Conservation (phyloP, 2,113 vertebrate genomes). For the Dryoscopus gambensis region DNA sequence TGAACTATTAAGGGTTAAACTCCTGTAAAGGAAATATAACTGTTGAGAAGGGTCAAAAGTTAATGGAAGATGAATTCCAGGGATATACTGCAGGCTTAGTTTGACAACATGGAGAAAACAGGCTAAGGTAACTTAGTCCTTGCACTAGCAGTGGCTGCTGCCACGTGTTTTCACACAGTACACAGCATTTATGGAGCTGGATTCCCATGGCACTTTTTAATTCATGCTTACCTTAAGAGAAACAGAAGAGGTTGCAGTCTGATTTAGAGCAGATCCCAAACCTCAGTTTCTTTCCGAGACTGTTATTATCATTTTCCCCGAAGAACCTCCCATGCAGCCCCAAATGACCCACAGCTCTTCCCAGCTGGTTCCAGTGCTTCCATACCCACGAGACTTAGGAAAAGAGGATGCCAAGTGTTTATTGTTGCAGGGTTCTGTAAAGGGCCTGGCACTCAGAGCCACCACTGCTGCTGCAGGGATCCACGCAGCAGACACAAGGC, state of each 20-base stretch:
- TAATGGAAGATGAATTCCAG: neutral
- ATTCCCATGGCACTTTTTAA: neutral
- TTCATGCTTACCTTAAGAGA: neutral
- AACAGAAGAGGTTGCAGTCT: neutral
- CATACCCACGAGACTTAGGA: neutral
- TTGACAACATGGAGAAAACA: neutral
- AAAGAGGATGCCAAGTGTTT: neutral
- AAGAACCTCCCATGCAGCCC: neutral
- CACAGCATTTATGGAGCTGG: neutral
- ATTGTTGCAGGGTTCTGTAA: neutral
- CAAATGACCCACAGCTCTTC: neutral
- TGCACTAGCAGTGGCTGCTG: neutral
- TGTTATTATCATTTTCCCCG: neutral
- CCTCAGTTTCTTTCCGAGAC: neutral
- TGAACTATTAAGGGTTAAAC: neutral
- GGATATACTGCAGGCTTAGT: neutral
- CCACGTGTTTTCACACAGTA: neutral
- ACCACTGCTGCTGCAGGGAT: neutral
- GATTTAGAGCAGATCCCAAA: neutral
- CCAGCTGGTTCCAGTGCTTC: neutral
- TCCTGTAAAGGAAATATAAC: neutral
- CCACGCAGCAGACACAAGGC: neutral
- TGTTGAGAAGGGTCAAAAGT: conserved; percentile 1
- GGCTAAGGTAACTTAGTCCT: neutral
- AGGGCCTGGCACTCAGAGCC: neutral